Evolutionary conservation across 2,113 vertebrate genomes (phyloP).

Genomic region (Rhipidura dahli): DNA sequence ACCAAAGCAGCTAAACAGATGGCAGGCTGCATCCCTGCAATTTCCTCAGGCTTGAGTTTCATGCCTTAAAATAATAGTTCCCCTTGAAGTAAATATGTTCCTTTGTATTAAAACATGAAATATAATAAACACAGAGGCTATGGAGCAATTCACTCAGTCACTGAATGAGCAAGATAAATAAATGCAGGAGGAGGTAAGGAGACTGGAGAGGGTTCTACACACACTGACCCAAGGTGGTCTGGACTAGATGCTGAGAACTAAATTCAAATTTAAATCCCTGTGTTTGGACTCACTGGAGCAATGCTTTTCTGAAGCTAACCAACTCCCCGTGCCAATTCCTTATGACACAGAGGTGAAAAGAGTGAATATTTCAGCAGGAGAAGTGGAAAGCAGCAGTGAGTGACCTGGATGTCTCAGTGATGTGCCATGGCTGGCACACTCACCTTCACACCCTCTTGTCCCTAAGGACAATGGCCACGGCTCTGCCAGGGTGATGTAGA

Average conservation of each 20-base stretch:
- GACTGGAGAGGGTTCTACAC: background rate
- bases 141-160: background rate
- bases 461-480: background rate
- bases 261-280: background rate
- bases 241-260: background rate
- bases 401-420: background rate
- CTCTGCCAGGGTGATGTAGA: background rate
- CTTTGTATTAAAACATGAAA: background rate
- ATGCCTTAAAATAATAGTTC: background rate
- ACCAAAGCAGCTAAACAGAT: slow-evolving; percentile 16
- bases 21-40: background rate
- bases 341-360: background rate
- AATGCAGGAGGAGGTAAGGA: background rate
- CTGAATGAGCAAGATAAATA: background rate
- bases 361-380: background rate
- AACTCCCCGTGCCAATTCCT: background rate
- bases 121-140: background rate
- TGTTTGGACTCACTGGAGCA: background rate
- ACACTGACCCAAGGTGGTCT: background rate
- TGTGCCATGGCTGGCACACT: background rate
- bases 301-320: background rate
- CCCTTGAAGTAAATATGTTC: background rate
- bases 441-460: slow-evolving; percentile 18
- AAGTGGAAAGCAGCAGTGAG: background rate
- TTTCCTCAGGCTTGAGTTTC: background rate